phyloP scores from a whole-genome alignment of 2,888 invertebrate species.

The Acleris sparsana region DNA sequence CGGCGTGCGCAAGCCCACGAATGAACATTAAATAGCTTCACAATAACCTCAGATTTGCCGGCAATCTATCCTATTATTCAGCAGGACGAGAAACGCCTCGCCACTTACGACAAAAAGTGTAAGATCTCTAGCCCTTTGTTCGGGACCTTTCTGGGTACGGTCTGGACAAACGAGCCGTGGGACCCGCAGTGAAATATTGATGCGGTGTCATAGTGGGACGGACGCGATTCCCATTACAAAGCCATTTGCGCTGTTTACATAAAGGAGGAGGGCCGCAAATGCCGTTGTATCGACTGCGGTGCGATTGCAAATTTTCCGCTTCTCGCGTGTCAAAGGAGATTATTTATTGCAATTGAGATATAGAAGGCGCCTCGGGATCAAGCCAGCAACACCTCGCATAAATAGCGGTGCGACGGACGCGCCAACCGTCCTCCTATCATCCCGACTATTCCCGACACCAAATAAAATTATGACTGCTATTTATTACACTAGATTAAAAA shows the following conservation, averaged over 20 bases:
- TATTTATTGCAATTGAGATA: constrained; percentile 79
- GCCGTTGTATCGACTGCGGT: constrained; percentile 53
- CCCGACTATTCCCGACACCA: constrained; percentile 64
- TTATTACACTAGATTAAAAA: constrained; percentile 61
- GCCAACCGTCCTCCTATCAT: constrained; percentile 61
- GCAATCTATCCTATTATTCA: constrained; percentile 80
- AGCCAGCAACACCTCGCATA: constrained; percentile 67
- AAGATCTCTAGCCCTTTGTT: constrained; percentile 77
- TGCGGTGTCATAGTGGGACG: constrained; percentile 68
- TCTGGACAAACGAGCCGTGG: constrained; percentile 77
- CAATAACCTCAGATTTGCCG: constrained; percentile 80
- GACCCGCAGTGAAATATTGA: constrained; percentile 74
- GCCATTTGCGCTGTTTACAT: constrained; percentile 77
- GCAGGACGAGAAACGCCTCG: constrained; percentile 74
- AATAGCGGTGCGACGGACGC: constrained; percentile 64
- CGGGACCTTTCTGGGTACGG: constrained; percentile 65
- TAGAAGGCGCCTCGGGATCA: constrained; percentile 66
- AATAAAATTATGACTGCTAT: constrained; percentile 71
- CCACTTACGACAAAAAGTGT: constrained; percentile 80
- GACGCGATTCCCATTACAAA: constrained; percentile 74
- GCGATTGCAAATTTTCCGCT: constrained; percentile 77
- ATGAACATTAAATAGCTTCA: constrained; percentile 75
- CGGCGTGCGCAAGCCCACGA: constrained; percentile 57
- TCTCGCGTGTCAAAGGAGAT: constrained; percentile 75
- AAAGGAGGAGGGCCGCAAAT: constrained; percentile 66